phyloP scores from a whole-genome alignment of 2,888 invertebrate genomes.

The Erebia epiphron region DNA sequence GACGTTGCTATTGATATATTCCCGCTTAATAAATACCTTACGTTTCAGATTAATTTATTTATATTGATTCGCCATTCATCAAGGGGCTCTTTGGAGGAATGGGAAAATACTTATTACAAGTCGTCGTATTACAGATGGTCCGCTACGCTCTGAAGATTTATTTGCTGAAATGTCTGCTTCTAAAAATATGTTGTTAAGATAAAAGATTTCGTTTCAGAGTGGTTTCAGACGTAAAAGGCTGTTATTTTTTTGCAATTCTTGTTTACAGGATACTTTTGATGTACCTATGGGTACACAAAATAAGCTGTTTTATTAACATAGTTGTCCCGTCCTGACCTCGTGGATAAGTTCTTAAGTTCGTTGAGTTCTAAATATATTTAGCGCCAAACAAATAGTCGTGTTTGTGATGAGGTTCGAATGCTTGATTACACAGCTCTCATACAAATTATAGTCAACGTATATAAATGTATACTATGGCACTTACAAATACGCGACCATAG shows the following conservation, averaged over 20 bases:
- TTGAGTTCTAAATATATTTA: too few species aligned
- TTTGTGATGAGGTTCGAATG: too few species aligned
- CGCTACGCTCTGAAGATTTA: constrained; percentile 18
- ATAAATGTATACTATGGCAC: too few species aligned
- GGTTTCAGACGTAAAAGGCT: constrained; percentile 8
- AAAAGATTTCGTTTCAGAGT: constrained; percentile 11
- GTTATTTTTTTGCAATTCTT: constrained; percentile 1
- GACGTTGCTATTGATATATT: constrained; percentile 17
- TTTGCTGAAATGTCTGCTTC: constrained; percentile 13
- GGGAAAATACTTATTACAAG: constrained; percentile 23
- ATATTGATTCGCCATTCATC: constrained; percentile 26
- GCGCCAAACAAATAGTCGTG: too few species aligned
- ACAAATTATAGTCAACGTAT: too few species aligned
- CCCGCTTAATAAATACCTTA: constrained; percentile 12
- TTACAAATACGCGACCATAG: too few species aligned
- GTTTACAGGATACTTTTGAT: constrained; percentile 8
- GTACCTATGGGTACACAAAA: background rate
- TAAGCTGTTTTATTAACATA: background rate
- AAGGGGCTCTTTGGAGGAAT: constrained; percentile 17
- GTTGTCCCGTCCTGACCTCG: too few species aligned
- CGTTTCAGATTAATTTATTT: constrained; percentile 24
- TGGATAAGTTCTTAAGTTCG: too few species aligned
- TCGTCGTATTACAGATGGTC: constrained; percentile 25
- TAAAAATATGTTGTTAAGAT: constrained; percentile 23
- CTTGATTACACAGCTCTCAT: too few species aligned